A percentile compares a stretch with the other conserved stretches of the same genome.
phyloP scores from a whole-genome alignment of 2,888 invertebrate genomes.

The Caenorhabditis sp. region DNA sequence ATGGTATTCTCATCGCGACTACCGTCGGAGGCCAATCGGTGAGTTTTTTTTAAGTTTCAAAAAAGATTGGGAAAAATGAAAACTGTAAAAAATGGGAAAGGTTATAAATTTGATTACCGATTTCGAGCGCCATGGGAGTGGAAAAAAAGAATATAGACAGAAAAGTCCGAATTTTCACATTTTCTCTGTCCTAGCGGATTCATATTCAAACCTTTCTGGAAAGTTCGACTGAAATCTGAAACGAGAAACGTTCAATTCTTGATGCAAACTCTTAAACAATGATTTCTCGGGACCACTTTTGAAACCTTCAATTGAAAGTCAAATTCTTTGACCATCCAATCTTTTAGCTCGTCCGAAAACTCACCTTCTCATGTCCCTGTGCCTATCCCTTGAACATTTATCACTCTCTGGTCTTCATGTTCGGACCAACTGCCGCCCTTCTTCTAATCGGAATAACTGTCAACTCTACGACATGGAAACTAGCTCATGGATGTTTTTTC shows the following conservation, averaged over 20 bases:
- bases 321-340: too few relatives aligned
- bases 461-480: constrained; percentile 80
- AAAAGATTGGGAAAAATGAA: not conserved
- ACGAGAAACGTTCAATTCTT: too few relatives aligned
- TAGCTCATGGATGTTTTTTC: constrained; percentile 78
- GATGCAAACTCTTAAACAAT: not conserved
- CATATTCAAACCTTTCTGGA: too few relatives aligned
- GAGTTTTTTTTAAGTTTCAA: constrained; percentile 15
- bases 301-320: too few relatives aligned
- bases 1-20: constrained; percentile 79
- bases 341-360: constrained; percentile 75
- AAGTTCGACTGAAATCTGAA: too few relatives aligned
- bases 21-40: constrained; percentile 81
- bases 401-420: constrained; percentile 77
- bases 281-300: too few relatives aligned
- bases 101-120: not conserved
- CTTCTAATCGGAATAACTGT: constrained; percentile 72
- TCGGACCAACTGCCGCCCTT: constrained; percentile 70
- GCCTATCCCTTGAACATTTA: constrained; percentile 78
- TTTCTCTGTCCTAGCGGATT: too few relatives aligned
- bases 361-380: constrained; percentile 80
- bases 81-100: not conserved
- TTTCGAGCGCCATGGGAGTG: too few relatives aligned
- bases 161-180: too few relatives aligned
- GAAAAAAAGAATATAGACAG: too few relatives aligned